Conservation (phyloP, 2,797 vertebrate genomes). For the Salarias fasciatus region DNA sequence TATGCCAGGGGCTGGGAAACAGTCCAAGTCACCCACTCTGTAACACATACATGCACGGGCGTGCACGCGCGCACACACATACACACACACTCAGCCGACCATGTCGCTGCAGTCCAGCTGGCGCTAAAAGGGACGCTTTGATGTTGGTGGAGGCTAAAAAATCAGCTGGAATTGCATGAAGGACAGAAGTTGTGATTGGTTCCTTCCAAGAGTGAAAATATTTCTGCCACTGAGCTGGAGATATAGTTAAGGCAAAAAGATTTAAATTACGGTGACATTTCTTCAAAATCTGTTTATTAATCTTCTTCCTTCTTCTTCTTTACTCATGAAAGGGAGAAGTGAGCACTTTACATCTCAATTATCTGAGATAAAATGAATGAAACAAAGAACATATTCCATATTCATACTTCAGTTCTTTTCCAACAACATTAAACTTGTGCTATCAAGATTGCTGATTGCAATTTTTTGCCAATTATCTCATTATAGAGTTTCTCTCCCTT, state of each 20-base stretch:
- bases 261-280: conserved; percentile 31
- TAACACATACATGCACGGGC: conserved; percentile 20
- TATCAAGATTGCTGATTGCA: conserved; percentile 21
- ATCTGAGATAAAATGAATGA: conserved; percentile 14
- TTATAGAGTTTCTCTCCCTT: background rate
- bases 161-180: conserved; percentile 66
- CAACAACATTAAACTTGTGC: background rate
- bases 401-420: conserved; percentile 4
- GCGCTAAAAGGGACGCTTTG: conserved; percentile 64
- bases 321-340: conserved; percentile 17
- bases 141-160: conserved; percentile 59
- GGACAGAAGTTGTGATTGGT: conserved; percentile 47
- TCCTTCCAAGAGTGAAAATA: conserved; percentile 54
- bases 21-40: conserved; percentile 48
- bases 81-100: conserved; percentile 25
- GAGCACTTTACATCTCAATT: conserved; percentile 10
- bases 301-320: background rate
- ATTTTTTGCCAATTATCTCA: conserved; percentile 23
- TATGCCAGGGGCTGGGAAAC: conserved; percentile 46
- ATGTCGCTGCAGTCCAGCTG: conserved; percentile 65
- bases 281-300: conserved; percentile 7
- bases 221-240: conserved; percentile 52
- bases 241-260: conserved; percentile 43
- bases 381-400: conserved; percentile 7
- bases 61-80: conserved; percentile 15